A percentile compares a stretch with the other conserved stretches of the same genome.
These are phyloP conservation scores for Fragum whitleyi DNA, from an alignment of 2,888 invertebrate genomes.

Conservation along the genomic window DNA sequence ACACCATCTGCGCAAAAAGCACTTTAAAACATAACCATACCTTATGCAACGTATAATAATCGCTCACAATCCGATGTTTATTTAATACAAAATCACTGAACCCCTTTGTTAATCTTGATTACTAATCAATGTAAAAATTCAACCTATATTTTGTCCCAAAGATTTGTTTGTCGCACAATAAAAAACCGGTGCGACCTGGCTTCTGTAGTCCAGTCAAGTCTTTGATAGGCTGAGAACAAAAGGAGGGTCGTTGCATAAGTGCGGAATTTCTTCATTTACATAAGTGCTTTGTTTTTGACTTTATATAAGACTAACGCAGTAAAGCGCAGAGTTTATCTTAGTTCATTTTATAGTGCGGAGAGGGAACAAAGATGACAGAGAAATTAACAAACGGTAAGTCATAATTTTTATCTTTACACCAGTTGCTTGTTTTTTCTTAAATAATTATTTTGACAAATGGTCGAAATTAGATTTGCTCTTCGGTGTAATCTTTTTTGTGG, in stretches of 20 bases:
- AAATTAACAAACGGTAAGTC: conserved; percentile 38
- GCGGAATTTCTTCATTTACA: not conserved
- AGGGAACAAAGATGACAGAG: conserved; percentile 36
- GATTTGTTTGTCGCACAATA: not conserved
- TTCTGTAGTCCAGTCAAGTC: not conserved
- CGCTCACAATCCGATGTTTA: not conserved
- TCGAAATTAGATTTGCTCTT: no score
- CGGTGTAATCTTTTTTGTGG: no score
- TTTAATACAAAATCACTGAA: not conserved
- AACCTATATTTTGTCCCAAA: not conserved
- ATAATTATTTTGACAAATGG: no score
- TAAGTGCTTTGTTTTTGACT: conserved; percentile 4
- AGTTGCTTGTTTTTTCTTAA: no score
- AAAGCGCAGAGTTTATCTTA: not conserved
- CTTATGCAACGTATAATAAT: no score
- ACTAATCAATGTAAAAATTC: not conserved
- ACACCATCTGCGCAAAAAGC: no score
- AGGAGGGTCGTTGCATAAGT: not conserved
- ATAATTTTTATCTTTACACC: not conserved
- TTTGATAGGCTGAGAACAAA: not conserved
- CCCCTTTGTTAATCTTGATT: not conserved
- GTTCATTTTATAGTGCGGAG: not conserved
- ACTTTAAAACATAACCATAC: no score
- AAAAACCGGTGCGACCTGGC: not conserved
- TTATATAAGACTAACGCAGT: not conserved